Evolutionary conservation across 2,888 invertebrate genomes (phyloP), one percentile per base, ranked within the genome.

Genomic region (Tenthredo livida): DNA sequence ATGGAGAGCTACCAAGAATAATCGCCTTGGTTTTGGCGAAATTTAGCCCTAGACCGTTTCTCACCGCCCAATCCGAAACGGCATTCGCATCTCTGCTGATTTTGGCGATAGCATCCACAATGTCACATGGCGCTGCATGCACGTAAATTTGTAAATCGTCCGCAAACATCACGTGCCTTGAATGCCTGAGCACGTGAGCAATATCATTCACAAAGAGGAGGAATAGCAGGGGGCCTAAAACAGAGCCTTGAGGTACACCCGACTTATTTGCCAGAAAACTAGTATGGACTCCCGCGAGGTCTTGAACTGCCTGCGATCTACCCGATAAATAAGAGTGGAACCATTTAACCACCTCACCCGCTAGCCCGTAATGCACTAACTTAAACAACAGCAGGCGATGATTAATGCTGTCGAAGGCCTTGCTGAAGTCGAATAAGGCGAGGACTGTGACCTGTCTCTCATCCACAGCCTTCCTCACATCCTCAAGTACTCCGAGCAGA

Each of bases 71-170:
- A 0, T 33, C 10, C 0, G 50, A 21, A 6, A 86, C 54, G 21
- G 21, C 50, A 3, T 47, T 47, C 0, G 70, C 85, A 6, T 67
- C 78, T 1, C 33, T 0, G 2, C 7, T 37, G 0, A 83, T 47
- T n/a, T 0, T 47, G 4, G 1, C 5, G 9, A 86, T 17, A 9
- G 54, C 77, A 12, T 70, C 9, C 9, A 0, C 3, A 2, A 86
- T 75, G 0, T 84, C 40, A 6, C 37, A 7, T 1, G 65, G 75
- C 0, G 17, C 25, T 29, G 12, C 21, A 75, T 25, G 15, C 0
- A 84, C 70, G 33, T 84, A 84, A 1, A 86, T 86, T 65, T 86
- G 84, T 0, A 80, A 73, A 15, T 84, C 86, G 7, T 85, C 85
- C 0, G 86, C 86, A 15, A 78, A 86, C 9, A 83, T 77, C n/a